phyloP scores from a whole-genome alignment of 2,113 vertebrate species.

The Smithornis capensis region DNA sequence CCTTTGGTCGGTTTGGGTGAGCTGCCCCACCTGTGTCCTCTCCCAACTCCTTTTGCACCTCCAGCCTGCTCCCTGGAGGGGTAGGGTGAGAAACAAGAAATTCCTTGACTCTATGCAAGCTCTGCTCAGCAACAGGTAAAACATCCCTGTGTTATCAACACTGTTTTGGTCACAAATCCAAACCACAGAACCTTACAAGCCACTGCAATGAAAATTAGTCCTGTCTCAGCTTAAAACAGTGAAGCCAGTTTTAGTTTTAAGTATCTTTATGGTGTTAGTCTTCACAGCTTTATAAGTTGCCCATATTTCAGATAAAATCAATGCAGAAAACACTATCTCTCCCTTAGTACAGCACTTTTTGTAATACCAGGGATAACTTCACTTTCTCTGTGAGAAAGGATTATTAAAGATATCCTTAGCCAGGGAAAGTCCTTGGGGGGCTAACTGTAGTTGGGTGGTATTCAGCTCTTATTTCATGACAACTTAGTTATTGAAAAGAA shows the following conservation, averaged over 20 bases:
- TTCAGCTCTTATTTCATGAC: neutral
- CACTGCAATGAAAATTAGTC: neutral
- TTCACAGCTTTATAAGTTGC: neutral
- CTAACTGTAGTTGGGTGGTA: neutral
- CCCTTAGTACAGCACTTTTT: too few species aligned
- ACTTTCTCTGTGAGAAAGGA: neutral
- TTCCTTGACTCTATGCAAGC: too few species aligned
- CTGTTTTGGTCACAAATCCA: neutral
- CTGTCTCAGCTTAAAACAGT: rapidly evolving
- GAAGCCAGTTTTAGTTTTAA: neutral
- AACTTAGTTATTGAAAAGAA: neutral
- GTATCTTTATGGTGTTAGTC: neutral
- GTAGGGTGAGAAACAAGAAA: neutral
- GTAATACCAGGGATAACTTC: neutral
- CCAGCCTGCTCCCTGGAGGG: too few species aligned
- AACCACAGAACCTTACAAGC: neutral
- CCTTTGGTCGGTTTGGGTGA: neutral
- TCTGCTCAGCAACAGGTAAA: neutral
- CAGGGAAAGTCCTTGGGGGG: neutral
- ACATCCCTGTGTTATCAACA: neutral
- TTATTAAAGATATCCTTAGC: neutral
- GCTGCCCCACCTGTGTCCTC: neutral
- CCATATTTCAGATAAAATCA: neutral
- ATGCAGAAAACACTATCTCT: neutral
- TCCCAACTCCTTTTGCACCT: neutral